phyloP scores from a whole-genome alignment of 2,113 vertebrate genomes.

The Canis aureus region DNA sequence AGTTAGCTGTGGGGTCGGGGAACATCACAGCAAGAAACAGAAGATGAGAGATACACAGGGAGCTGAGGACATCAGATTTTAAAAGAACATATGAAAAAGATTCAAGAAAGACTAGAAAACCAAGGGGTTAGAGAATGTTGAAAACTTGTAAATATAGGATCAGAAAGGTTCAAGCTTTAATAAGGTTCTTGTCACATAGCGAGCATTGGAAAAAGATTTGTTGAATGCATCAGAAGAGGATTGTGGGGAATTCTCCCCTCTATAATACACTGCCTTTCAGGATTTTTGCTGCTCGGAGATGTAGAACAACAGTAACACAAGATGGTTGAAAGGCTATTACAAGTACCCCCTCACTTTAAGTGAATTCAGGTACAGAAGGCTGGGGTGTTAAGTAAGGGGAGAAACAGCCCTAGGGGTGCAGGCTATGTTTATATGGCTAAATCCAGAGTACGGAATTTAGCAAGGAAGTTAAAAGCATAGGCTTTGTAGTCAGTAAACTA shows the following conservation, averaged over 20 bases:
- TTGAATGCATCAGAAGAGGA: constrained; percentile 35
- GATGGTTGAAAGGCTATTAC: background rate
- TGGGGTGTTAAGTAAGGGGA: background rate
- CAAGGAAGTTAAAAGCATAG: constrained; percentile 1
- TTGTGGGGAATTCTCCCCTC: background rate
- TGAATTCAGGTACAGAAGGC: background rate
- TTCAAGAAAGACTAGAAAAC: background rate
- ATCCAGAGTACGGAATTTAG: background rate
- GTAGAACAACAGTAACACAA: background rate
- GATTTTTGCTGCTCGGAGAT: constrained; percentile 21
- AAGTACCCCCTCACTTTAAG: background rate
- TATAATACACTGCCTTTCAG: background rate
- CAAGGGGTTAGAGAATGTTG: background rate
- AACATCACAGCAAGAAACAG: constrained; percentile 17
- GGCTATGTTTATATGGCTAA: background rate
- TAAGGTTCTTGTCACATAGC: background rate
- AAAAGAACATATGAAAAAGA: background rate
- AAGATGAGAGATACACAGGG: background rate
- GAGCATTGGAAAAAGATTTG: background rate
- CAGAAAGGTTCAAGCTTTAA: background rate
- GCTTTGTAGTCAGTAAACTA: constrained; percentile 29
- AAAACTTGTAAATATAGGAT: background rate
- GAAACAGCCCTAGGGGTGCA: background rate
- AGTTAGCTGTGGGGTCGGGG: background rate
- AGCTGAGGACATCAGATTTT: constrained; percentile 1